Conservation (phyloP, 2,113 vertebrate species). For the Alligator mississippiensis region DNA sequence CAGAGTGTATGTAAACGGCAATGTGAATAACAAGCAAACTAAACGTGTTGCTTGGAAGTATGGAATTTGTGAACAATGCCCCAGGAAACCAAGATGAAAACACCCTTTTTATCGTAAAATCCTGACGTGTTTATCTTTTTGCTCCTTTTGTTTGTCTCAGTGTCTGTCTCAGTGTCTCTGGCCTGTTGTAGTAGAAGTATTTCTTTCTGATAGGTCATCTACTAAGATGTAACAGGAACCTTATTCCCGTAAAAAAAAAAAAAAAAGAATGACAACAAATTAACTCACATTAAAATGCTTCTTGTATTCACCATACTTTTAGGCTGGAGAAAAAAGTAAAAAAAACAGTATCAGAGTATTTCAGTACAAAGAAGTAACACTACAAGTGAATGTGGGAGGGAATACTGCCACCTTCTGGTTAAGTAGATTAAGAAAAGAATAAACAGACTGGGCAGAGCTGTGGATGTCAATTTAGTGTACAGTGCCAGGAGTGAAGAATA, state of each 20-base stretch:
- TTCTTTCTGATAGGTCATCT: constrained; percentile 23
- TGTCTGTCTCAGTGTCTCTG: background rate
- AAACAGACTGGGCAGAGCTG: background rate
- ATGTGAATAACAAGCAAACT: background rate
- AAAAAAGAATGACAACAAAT: background rate
- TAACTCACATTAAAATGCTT: background rate
- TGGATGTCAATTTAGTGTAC: background rate
- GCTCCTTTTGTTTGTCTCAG: background rate
- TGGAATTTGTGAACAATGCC: background rate
- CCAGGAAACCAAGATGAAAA: background rate
- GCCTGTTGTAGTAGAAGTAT: background rate
- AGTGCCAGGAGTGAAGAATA: background rate
- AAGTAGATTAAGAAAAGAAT: background rate
- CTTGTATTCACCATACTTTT: background rate
- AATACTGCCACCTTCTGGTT: background rate
- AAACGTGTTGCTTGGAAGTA: background rate
- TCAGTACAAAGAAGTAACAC: background rate
- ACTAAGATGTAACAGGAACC: background rate
- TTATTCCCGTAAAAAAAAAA: background rate
- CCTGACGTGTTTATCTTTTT: background rate
- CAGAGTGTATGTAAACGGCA: background rate
- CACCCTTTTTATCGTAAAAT: background rate
- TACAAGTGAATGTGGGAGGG: background rate
- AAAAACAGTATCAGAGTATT: background rate
- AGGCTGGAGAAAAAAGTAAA: background rate